phyloP scores from a whole-genome alignment of 2,888 invertebrate genomes.

The Synergus umbraculus region DNA sequence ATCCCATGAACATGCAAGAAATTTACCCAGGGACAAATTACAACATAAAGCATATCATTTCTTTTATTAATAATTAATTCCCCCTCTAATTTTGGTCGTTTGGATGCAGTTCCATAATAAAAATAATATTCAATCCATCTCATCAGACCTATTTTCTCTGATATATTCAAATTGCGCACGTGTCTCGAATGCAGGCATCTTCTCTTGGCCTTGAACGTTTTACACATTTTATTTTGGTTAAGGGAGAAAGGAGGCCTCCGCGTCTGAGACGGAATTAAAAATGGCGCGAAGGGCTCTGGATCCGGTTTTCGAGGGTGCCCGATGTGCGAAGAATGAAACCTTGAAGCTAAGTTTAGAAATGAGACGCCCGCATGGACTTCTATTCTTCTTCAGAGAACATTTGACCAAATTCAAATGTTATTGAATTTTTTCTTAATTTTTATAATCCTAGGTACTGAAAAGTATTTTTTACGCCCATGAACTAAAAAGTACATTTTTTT shows the following conservation, averaged over 20 bases:
- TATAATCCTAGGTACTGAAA: not conserved
- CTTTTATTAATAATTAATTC: not conserved
- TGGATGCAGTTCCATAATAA: not conserved
- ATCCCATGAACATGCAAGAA: too few relatives aligned
- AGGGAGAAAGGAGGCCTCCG: slow-evolving; percentile 18
- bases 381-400: slow-evolving; percentile 41
- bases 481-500: too few relatives aligned
- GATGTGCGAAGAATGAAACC: slow-evolving; percentile 57
- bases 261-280: slow-evolving; percentile 41
- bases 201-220: slow-evolving; percentile 27
- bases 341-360: slow-evolving; percentile 58
- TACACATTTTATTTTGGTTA: slow-evolving; percentile 30
- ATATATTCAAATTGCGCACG: slow-evolving; percentile 35
- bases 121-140: slow-evolving; percentile 6
- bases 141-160: slow-evolving; percentile 16
- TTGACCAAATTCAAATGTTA: not conserved
- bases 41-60: not conserved
- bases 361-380: slow-evolving; percentile 53
- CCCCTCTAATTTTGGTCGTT: not conserved
- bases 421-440: not conserved
- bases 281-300: slow-evolving; percentile 55
- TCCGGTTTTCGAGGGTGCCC: slow-evolving; percentile 59
- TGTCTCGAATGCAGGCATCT: slow-evolving; percentile 8
- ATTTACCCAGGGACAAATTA: not conserved
- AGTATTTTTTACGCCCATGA: too few relatives aligned